Percentiles rank a stretch among this genome's conserved stretches.
Evolutionary conservation across 2,797 vertebrate species (phyloP).

Genomic region (Galagoides demidoff): DNA sequence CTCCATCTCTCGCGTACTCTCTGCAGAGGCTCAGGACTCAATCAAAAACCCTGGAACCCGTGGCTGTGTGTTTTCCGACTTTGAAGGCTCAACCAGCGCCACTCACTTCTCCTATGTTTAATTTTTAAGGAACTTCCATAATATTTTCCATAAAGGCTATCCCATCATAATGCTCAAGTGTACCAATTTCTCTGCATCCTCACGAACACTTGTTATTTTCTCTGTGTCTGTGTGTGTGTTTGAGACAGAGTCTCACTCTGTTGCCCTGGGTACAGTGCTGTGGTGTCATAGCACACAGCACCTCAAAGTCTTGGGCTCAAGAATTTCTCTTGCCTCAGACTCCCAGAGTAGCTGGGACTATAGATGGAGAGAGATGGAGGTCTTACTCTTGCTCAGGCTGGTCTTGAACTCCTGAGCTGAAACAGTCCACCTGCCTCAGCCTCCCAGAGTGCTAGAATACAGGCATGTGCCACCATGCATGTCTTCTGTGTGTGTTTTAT

Average conservation of each 20-base stretch:
- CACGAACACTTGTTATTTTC: not conserved
- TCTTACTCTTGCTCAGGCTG: too few species aligned
- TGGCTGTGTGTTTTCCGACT: slow-evolving; percentile 90
- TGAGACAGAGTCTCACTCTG: too few species aligned
- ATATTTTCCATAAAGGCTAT: not conserved
- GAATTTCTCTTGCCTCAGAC: too few species aligned
- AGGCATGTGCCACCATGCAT: too few species aligned
- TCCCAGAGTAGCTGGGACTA: too few species aligned
- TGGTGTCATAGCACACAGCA: too few species aligned
- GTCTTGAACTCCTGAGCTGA: too few species aligned
- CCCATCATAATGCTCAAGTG: not conserved
- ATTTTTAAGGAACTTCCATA: not conserved
- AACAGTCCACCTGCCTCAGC: too few species aligned
- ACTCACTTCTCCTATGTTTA: slow-evolving; percentile 49
- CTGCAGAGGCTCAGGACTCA: slow-evolving; percentile 84
- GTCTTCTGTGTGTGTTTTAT: not conserved
- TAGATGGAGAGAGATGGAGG: too few species aligned
- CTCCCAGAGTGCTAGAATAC: too few species aligned
- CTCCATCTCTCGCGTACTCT: slow-evolving; percentile 91
- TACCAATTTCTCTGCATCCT: not conserved
- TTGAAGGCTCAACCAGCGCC: slow-evolving; percentile 91
- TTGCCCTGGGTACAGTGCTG: too few species aligned
- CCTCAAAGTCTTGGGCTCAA: too few species aligned
- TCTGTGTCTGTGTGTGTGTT: not conserved
- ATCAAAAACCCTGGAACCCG: slow-evolving; percentile 85